phyloP scores from a whole-genome alignment of 1,140 invertebrate genomes.

The Ganaspis sp. region DNA sequence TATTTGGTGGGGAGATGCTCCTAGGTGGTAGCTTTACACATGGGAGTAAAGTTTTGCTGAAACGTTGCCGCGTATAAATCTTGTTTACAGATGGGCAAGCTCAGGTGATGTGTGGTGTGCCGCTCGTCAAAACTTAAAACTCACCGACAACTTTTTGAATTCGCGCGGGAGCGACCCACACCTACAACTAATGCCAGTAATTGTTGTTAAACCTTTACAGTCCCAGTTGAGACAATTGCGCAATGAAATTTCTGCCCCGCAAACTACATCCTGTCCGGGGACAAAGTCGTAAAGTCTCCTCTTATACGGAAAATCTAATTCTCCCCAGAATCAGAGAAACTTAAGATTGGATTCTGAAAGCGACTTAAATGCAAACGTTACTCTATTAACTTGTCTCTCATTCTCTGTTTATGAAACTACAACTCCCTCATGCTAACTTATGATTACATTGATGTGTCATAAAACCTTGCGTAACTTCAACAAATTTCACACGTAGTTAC shows the following conservation, averaged over 20 bases:
- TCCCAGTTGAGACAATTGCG: not conserved
- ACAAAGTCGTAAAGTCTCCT: not conserved
- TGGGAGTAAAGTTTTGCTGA: slow-evolving; percentile 68
- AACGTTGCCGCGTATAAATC: slow-evolving; percentile 69
- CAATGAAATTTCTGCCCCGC: not conserved
- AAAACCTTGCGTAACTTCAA: no score
- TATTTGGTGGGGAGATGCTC: not conserved
- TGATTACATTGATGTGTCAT: not conserved
- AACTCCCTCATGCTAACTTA: not conserved
- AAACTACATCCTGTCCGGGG: slow-evolving; percentile 5
- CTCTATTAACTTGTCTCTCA: slow-evolving; percentile 2
- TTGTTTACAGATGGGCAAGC: slow-evolving; percentile 69
- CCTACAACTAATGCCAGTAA: slow-evolving; percentile 49
- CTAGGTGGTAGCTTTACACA: slow-evolving; percentile 56
- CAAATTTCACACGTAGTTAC: no score
- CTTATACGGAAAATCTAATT: slow-evolving; percentile 15
- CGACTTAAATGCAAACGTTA: slow-evolving; percentile 4
- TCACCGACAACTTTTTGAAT: slow-evolving; percentile 54
- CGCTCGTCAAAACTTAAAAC: slow-evolving; percentile 64
- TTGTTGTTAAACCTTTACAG: slow-evolving; percentile 43
- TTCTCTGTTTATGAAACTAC: not conserved
- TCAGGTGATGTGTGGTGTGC: slow-evolving; percentile 64
- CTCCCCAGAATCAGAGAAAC: slow-evolving; percentile 3
- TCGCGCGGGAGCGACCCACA: slow-evolving; percentile 47
- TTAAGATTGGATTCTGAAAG: slow-evolving; percentile 22